Evolutionary conservation across 2,797 vertebrate species (phyloP), one percentile per base, ranked within the genome.

Genomic region (Poeciliopsis infans): DNA sequence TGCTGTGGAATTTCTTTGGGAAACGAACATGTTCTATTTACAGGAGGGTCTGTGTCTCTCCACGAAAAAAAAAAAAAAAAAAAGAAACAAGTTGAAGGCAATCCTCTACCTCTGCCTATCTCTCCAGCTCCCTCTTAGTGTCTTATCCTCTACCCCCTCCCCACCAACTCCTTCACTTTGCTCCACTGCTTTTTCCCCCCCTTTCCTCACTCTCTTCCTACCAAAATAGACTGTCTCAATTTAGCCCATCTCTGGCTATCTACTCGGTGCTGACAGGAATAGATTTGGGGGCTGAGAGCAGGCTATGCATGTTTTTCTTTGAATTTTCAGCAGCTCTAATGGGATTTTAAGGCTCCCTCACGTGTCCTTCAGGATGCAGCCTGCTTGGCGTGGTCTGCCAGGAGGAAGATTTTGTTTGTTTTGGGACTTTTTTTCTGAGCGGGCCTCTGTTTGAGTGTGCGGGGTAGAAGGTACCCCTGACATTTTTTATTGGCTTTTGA

Each of bases 251-350:
- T 88, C 87, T 83, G 76, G 86, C 86, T 83, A 87, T 91, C 90
- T 91, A 83, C 91, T 92, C 87, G 49, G 83, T 78, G 86, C 87
- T 89, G 92, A 88, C 92, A 84, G 90, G 91, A 92, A 93, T 92
- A 93, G 90, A 92, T 92, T 89, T 87, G 76, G 82, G 86, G 86
- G 76, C 85, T 83, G 83, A 89, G 90, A 88, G 86, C 87, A 86
- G 86, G 79, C 88, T 78, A 53, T 78, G 82, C 85, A 76, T 78
- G 88, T 88, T 82, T 87, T 84, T 78, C 87, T 92, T 91, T 92
- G 87, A 92, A 92, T 93, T 92, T 86, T 87, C 83, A 92, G 89
- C 75, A 77, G 59, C 90, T 79, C 89, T 92, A 93, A 93, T 94
- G 91, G 93, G 91, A 93, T 93, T 91, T 90, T 88, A 89, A 84